Conservation (phyloP, 2,113 vertebrate species). For the Microtus oregoni region DNA sequence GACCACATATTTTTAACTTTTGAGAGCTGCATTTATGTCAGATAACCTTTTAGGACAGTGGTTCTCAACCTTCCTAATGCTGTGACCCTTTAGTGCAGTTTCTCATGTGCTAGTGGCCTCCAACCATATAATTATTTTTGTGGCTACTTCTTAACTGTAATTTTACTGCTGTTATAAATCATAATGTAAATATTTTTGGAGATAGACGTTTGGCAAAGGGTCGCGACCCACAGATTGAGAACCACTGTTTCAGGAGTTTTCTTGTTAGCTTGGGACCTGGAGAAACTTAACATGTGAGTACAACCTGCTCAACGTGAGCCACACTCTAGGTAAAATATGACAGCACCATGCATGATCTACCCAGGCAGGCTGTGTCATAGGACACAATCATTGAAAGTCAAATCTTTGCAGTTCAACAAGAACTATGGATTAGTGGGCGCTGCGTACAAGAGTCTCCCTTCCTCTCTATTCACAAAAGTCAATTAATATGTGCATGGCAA, state of each 20-base stretch:
- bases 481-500: not conserved
- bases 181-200: not conserved
- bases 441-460: not conserved
- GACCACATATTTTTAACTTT: not conserved
- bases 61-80: not conserved
- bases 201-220: not conserved
- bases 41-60: not conserved
- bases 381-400: slow-evolving; percentile 8
- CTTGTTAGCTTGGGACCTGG: not conserved
- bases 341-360: not conserved
- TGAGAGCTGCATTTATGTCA: not conserved
- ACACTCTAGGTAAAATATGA: not conserved
- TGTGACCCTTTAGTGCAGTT: not conserved
- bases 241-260: not conserved
- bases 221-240: not conserved
- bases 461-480: not conserved
- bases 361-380: not conserved
- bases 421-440: rapidly evolving
- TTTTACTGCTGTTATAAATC: not conserved
- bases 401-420: slow-evolving; percentile 17
- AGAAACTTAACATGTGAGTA: not conserved
- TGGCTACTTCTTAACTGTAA: not conserved
- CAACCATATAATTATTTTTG: not conserved
- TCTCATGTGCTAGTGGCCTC: no score
- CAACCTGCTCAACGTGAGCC: not conserved